Evolutionary conservation across 37 sponge, comb jelly and placozoan species (phyloP).

Genomic region (Theonella swinhoei): DNA sequence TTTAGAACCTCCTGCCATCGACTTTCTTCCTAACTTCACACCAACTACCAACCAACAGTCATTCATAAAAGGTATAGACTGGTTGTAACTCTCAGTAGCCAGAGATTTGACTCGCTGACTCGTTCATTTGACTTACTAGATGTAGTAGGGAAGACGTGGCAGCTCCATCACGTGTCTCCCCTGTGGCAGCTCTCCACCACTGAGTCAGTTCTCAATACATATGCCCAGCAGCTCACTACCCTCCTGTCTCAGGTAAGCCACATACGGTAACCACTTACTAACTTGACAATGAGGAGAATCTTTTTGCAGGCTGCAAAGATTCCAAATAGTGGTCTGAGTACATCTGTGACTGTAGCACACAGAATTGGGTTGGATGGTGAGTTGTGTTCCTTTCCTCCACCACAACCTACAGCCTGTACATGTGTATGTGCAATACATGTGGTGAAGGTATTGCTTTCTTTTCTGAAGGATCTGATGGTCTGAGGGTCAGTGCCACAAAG

Average conservation of each 20-base stretch:
- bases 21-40: background rate
- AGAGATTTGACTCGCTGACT: no score
- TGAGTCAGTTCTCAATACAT: background rate
- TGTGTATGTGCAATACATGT: no score
- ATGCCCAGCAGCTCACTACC: slow-evolving; percentile 17
- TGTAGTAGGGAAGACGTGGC: slow-evolving; percentile 5
- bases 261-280: background rate
- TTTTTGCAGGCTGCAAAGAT: background rate
- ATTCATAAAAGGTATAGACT: background rate
- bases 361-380: slow-evolving; percentile 28
- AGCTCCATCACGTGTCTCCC: slow-evolving; percentile 25
- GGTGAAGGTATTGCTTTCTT: background rate
- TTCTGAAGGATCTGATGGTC: background rate
- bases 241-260: background rate
- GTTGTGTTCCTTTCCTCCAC: background rate
- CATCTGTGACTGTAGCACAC: background rate
- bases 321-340: background rate
- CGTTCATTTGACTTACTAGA: no score
- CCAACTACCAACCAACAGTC: slow-evolving; percentile 12
- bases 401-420: background rate
- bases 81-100: no score
- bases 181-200: slow-evolving; percentile 24
- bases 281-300: background rate
- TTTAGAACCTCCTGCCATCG: background rate
- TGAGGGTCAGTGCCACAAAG: slow-evolving; percentile 2